Conservation (phyloP, 2,888 invertebrate species). For the Erebia ligea region DNA sequence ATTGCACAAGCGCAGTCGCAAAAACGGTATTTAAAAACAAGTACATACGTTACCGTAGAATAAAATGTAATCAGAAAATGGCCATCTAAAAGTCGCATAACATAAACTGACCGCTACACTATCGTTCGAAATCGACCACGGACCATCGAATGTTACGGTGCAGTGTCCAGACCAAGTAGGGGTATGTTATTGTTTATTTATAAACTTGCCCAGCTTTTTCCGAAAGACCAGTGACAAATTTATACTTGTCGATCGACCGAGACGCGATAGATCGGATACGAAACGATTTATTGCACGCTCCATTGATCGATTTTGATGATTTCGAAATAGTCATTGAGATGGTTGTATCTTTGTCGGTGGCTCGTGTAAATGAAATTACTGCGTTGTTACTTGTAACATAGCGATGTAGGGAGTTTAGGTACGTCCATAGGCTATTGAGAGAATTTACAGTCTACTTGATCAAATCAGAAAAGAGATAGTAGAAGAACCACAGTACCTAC, state of each 20-base stretch:
- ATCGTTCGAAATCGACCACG: slow-evolving; percentile 65
- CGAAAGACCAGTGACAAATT: slow-evolving; percentile 77
- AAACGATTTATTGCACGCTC: slow-evolving; percentile 74
- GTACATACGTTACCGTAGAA: slow-evolving; percentile 10
- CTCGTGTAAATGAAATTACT: neutral
- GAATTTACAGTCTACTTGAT: no score
- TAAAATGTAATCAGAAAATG: slow-evolving; percentile 20
- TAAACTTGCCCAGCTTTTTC: slow-evolving; percentile 73
- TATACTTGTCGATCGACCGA: slow-evolving; percentile 77
- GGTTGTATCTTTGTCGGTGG: neutral
- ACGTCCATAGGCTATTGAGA: no score
- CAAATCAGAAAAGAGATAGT: no score
- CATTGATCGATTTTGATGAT: slow-evolving; percentile 77
- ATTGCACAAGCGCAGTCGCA: neutral
- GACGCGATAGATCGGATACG: slow-evolving; percentile 78
- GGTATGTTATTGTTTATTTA: slow-evolving; percentile 79
- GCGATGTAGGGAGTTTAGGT: no score
- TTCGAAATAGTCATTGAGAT: slow-evolving; percentile 54
- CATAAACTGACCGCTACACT: slow-evolving; percentile 59
- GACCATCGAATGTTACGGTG: slow-evolving; percentile 71
- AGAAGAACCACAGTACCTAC: no score
- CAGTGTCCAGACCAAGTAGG: slow-evolving; percentile 67
- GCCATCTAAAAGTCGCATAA: slow-evolving; percentile 31
- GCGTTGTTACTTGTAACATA: neutral
- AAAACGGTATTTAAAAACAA: slow-evolving; percentile 4